Percentiles rank a stretch among this genome's conserved stretches.
Conservation (phyloP, 2,113 vertebrate genomes). For the Labrus mixtus region DNA sequence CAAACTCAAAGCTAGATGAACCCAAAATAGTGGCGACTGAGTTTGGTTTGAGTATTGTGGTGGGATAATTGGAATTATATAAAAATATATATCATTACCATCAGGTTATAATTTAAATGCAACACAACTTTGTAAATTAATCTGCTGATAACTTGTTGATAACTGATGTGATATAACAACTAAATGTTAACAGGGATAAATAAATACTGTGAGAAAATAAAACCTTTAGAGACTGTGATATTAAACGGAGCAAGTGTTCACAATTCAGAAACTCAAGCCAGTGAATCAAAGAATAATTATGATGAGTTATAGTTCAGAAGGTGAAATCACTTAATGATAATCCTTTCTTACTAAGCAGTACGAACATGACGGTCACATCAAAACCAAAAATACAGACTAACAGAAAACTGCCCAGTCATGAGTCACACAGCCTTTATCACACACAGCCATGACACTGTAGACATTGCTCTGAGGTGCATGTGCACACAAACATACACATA, state of each 20-base stretch:
- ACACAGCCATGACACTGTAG: neutral
- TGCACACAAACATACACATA: constrained; percentile 34
- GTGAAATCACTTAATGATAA: neutral
- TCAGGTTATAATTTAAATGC: neutral
- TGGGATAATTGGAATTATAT: too few relatives aligned
- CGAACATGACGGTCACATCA: neutral
- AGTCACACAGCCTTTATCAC: constrained; percentile 40
- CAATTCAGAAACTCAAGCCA: neutral
- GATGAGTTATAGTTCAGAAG: neutral
- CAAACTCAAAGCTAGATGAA: neutral
- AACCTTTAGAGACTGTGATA: too few relatives aligned
- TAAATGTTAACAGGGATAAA: too few relatives aligned
- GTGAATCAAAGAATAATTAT: neutral
- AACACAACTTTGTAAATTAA: too few relatives aligned
- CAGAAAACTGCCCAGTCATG: constrained; percentile 51
- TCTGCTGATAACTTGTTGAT: too few relatives aligned
- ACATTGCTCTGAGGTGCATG: neutral
- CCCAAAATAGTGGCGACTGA: too few relatives aligned
- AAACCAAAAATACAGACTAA: constrained; percentile 1
- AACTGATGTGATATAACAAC: too few relatives aligned
- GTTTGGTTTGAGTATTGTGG: too few relatives aligned
- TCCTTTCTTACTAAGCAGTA: neutral
- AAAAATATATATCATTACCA: neutral
- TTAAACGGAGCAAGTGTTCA: neutral
- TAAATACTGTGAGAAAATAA: too few relatives aligned